Base-by-base conservation (phyloP, 2,888 invertebrate genomes). In the Drosophila pegasa region DNA sequence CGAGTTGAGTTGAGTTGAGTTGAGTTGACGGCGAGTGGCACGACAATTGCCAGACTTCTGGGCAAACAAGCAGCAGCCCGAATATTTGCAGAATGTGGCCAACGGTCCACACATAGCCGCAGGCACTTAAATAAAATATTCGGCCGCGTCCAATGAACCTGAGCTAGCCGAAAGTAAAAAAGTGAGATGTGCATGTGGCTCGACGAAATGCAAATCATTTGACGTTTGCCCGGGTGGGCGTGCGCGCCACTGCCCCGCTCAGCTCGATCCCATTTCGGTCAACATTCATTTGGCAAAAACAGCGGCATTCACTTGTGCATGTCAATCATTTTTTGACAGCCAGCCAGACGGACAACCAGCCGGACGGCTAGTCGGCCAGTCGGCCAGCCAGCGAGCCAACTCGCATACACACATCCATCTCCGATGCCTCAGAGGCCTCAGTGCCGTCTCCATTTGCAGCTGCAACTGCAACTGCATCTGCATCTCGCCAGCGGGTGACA, bases 321-420 rank as follows among this genome's bases (percentile, higher is more conserved):
- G 83, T 83, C 83, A 84, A 84, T 84, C 83, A 86, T 65, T 71
- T 80, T 75, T 68, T 86, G 83, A 88, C 88, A 86, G 80, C 54
- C 61, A 67, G 47, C 71, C 64, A 59, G 80, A 60, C 82, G 76
- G 79, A 45, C 60, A 65, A 43, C 75, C 62, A 60, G 63, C 56
- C 45, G n/a, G n/a, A n/a, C n/a, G n/a, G n/a, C n/a, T n/a, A n/a
- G n/a, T n/a, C 88, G 82, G 80, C 54, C 61, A 67, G 47, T 69
- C 64, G 57, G 80, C 60, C 82, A 79, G 79, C 48, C 60, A 65
- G 47, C 75, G 63, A 60, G 63, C 56, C 45, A 27, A 45, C 48
- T 14, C 31, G 31, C 14, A 31, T 12, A 74, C 66, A 65, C 73
- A 69, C 73, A 80, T 70, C 48, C 83, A 82, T 65, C 80, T 54